A percentile compares a stretch with the other conserved stretches of the same genome.
These are phyloP conservation scores for Pediacus dermestoides DNA, from an alignment of 2,888 invertebrate genomes.

Conservation along the genomic window DNA sequence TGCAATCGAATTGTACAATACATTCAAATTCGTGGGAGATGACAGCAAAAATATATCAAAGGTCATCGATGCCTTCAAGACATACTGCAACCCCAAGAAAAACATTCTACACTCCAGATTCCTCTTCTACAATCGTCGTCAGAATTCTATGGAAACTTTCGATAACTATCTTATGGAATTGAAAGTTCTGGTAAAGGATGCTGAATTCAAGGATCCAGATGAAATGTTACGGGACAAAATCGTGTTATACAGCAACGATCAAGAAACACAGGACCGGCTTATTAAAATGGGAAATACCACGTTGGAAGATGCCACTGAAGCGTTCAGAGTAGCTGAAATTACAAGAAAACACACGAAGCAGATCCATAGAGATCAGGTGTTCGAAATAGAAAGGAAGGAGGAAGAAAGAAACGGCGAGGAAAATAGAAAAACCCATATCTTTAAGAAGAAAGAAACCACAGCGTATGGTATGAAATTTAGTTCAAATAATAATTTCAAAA, in stretches of 20 bases:
- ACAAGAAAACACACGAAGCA: constrained; percentile 4
- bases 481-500: too few relatives aligned
- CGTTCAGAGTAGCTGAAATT: constrained; percentile 11
- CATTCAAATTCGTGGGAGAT: constrained; percentile 5
- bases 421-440: too few relatives aligned
- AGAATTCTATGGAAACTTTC: too few relatives aligned
- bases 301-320: constrained; percentile 6
- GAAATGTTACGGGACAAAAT: constrained; percentile 7
- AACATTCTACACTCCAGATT: constrained; percentile 1
- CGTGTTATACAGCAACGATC: not conserved
- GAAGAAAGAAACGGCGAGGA: too few relatives aligned
- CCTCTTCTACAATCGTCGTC: too few relatives aligned
- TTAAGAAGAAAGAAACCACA: too few relatives aligned
- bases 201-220: constrained; percentile 3
- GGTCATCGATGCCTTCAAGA: too few relatives aligned
- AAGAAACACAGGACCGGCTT: constrained; percentile 1
- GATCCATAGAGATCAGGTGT: too few relatives aligned
- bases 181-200: constrained; percentile 2
- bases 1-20: constrained; percentile 8
- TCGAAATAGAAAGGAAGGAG: too few relatives aligned
- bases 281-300: constrained; percentile 4
- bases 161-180: constrained; percentile 6
- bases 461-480: too few relatives aligned
- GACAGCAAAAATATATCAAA: too few relatives aligned
- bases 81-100: constrained; percentile 3